phyloP scores from a whole-genome alignment of 2,888 invertebrate species.

The Osedax fenrisi region DNA sequence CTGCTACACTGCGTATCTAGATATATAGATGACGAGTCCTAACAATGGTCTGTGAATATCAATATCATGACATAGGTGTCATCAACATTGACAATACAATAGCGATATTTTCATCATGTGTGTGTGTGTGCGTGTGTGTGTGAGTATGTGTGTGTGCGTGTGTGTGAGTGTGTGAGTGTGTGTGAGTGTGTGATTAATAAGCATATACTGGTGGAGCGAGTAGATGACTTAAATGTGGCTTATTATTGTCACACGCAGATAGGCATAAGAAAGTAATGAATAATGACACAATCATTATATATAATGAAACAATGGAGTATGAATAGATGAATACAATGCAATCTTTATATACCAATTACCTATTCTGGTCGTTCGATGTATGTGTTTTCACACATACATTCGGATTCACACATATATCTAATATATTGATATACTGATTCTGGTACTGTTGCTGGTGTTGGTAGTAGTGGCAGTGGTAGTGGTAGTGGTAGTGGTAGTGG shows the following conservation, averaged over 20 bases:
- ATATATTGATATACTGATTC: no score
- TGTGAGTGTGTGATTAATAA: not conserved
- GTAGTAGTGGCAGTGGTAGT: conserved; percentile 5
- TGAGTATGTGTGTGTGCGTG: not conserved
- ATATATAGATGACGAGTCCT: no score
- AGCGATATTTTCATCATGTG: no score
- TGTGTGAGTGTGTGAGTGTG: not conserved
- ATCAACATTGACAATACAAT: no score
- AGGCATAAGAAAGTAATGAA: not conserved
- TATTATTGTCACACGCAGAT: not conserved
- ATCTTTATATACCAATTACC: no score
- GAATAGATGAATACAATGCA: no score
- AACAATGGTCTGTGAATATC: no score
- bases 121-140: not conserved
- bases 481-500: conserved; percentile 12
- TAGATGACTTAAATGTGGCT: not conserved
- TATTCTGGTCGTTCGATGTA: no score
- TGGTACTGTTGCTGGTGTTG: not conserved
- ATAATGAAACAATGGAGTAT: not conserved
- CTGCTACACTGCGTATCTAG: no score
- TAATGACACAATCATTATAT: not conserved
- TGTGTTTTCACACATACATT: no score
- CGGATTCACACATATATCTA: no score
- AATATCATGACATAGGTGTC: no score
- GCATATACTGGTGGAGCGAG: not conserved